phyloP scores from a whole-genome alignment of 2,113 vertebrate species.

The Delphinapterus leucas region DNA sequence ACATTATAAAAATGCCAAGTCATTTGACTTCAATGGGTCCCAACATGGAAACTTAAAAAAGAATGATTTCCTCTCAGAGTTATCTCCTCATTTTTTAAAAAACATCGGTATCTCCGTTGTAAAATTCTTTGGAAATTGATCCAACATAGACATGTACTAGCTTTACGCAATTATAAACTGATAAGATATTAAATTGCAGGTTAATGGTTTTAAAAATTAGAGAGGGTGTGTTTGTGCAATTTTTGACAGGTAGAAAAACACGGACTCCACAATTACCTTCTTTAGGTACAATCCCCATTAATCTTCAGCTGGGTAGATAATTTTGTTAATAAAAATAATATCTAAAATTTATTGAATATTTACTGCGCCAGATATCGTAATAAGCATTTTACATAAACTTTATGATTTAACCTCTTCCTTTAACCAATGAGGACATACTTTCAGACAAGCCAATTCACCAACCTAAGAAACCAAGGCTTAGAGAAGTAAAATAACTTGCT shows the following conservation, averaged over 20 bases:
- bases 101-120: not conserved
- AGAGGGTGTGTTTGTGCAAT: not conserved
- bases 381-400: not conserved
- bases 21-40: not conserved
- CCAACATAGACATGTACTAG: not conserved
- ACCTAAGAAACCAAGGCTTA: not conserved
- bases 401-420: not conserved
- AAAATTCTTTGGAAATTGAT: constrained; percentile 28
- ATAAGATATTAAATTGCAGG: not conserved
- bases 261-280: not conserved
- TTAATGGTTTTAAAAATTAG: not conserved
- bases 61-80: not conserved
- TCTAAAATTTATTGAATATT: not conserved
- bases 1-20: not conserved
- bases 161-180: not conserved
- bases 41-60: not conserved
- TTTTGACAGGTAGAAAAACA: not conserved
- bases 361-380: not conserved
- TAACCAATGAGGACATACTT: not conserved
- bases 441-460: not conserved
- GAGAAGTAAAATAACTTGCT: not conserved
- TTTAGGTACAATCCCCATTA: not conserved
- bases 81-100: constrained; percentile 8
- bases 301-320: not conserved
- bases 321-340: not conserved